Percentiles rank a stretch among this genome's conserved stretches.
Conservation (phyloP, 2,113 vertebrate species). For the Tetrao urogallus region DNA sequence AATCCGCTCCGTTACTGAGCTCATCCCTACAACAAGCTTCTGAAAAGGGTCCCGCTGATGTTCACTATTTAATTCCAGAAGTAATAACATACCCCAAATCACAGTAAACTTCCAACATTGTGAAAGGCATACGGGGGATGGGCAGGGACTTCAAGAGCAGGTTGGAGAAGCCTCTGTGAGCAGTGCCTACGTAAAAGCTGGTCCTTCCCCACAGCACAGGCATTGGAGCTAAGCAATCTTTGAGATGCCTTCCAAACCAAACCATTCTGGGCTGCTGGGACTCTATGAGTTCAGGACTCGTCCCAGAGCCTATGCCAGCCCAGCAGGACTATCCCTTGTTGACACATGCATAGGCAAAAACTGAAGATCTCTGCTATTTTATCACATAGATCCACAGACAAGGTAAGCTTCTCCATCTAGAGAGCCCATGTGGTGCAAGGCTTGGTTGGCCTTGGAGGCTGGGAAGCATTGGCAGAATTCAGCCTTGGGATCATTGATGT, state of each 20-base stretch:
- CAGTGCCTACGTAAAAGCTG: not conserved
- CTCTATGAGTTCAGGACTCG: not conserved
- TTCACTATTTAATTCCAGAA: not conserved
- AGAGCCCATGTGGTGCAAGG: not conserved
- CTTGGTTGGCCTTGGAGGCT: not conserved
- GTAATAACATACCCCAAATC: not conserved
- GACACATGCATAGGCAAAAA: not conserved
- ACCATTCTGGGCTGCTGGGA: too few relatives aligned
- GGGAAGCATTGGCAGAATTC: not conserved
- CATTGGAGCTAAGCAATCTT: not conserved
- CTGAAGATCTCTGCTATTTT: not conserved
- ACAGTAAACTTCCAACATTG: not conserved
- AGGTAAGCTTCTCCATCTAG: not conserved
- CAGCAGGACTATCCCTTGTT: not conserved
- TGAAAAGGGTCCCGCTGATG: not conserved
- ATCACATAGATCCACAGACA: not conserved
- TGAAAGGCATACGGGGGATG: accelerated
- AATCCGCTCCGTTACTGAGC: accelerated
- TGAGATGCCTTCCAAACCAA: not conserved
- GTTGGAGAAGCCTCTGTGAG: not conserved
- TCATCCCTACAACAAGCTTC: not conserved
- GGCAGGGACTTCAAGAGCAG: not conserved
- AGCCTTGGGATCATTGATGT: too few relatives aligned
- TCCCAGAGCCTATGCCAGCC: not conserved
- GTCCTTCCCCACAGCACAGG: not conserved